phyloP scores from a whole-genome alignment of 1,140 invertebrate genomes.

The Calephelis nemesis region DNA sequence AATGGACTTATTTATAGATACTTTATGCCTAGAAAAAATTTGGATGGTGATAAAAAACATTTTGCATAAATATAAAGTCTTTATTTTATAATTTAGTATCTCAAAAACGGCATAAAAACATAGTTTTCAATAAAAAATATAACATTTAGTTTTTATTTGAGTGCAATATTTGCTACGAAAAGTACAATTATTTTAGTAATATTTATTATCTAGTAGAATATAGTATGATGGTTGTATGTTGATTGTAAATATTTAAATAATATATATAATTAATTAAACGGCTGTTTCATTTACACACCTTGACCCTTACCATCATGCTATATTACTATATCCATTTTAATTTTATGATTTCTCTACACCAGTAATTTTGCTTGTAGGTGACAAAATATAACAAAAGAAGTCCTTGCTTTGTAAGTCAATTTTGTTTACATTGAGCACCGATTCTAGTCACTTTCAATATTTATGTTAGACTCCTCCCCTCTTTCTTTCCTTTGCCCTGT shows the following conservation, averaged over 20 bases:
- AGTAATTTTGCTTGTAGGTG: slow-evolving; percentile 31
- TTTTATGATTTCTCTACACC: slow-evolving; percentile 9
- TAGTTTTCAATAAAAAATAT: too few species aligned
- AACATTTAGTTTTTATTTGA: too few species aligned
- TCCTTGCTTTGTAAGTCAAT: slow-evolving; percentile 32
- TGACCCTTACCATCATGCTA: slow-evolving; percentile 65
- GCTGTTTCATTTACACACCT: slow-evolving; percentile 64
- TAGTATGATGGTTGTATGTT: slow-evolving; percentile 69
- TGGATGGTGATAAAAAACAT: too few species aligned
- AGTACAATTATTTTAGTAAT: too few species aligned
- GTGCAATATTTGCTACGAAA: too few species aligned
- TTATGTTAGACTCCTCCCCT: too few species aligned
- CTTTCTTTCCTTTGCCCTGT: too few species aligned
- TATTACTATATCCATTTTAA: slow-evolving; percentile 30
- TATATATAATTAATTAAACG: slow-evolving; percentile 49
- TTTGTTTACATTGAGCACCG: background rate
- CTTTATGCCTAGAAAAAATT: too few species aligned
- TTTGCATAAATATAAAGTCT: too few species aligned
- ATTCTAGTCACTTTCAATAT: background rate
- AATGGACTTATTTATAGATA: too few species aligned
- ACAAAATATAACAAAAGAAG: slow-evolving; percentile 36
- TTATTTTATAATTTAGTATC: too few species aligned
- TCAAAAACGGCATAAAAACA: too few species aligned
- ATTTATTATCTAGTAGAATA: slow-evolving; percentile 38
- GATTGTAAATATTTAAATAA: slow-evolving; percentile 36